These are phyloP conservation scores for Actinernus sp. DNA, from an alignment of 92 coral and sea anemone genomes.

Conservation along the genomic window DNA sequence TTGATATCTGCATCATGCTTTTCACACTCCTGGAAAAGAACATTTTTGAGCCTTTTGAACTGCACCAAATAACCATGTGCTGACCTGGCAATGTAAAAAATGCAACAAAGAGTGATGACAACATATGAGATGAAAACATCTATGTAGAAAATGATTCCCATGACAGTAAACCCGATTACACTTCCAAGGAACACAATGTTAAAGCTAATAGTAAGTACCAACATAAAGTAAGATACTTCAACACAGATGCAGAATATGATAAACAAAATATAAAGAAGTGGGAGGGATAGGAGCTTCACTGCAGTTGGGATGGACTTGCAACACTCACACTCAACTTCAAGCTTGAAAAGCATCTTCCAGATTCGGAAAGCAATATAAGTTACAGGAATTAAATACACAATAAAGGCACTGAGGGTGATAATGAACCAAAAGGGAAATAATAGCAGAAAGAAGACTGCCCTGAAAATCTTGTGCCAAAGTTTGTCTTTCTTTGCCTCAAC, in stretches of 20 bases:
- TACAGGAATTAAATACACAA: conserved; percentile 84
- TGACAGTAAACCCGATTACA: conserved; percentile 79
- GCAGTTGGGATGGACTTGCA: conserved; percentile 77
- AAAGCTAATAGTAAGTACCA: conserved; percentile 68
- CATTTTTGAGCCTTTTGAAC: conserved; percentile 71
- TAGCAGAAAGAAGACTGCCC: conserved; percentile 42
- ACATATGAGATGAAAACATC: conserved; percentile 84
- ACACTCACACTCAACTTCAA: conserved; percentile 81
- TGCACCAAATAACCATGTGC: conserved; percentile 65
- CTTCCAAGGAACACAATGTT: conserved; percentile 86
- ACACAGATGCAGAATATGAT: conserved; percentile 85
- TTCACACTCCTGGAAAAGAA: conserved; percentile 91
- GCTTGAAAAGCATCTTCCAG: conserved; percentile 83
- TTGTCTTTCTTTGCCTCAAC: conserved; percentile 11
- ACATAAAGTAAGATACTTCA: conserved; percentile 78
- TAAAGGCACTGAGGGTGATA: conserved; percentile 65
- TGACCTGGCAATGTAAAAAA: conserved; percentile 64
- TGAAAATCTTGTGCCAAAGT: conserved; percentile 41
- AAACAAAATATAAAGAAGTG: conserved; percentile 80
- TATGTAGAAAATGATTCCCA: conserved; percentile 85
- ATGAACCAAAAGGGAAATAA: conserved; percentile 77
- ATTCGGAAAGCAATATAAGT: conserved; percentile 94
- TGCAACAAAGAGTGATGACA: conserved; percentile 48
- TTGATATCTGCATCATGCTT: conserved; percentile 68
- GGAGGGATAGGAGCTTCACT: conserved; percentile 68